Evolutionary conservation across 2,797 vertebrate species (phyloP), one percentile per base, ranked within the genome.

Genomic region (Lophotriccus pileatus): DNA sequence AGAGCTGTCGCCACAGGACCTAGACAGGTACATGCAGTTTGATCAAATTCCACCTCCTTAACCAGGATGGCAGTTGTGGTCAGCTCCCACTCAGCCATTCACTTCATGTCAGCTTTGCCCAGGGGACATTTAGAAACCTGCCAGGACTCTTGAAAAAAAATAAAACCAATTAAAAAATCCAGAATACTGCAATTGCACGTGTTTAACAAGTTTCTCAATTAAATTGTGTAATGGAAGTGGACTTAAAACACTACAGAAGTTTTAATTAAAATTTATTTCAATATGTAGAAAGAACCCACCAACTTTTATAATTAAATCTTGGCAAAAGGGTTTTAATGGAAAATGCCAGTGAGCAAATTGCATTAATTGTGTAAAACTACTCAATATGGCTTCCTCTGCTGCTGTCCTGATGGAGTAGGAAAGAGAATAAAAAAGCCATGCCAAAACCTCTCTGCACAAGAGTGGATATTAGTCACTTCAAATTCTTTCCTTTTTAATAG

Each of bases 291-390:
- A 32, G 56, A 93, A 90, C 86, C 43, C 37, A 83, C 6, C 4
- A 46, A 52, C 64, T 77, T 93, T 89, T 86, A 67, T 92, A 94
- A 96, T 97, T 96, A 96, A 90, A 83, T 66, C 49, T 90, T 66
- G 49, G 73, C 52, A 89, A 93, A 93, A 94, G 56, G 34, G 64
- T 79, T 88, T 78, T 87, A 84, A 67, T 90, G 82, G 60, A 93
- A 96, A 92, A 93, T 59, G 67, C n/a, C 34, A 73, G 63, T 7
- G 30, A 0, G 2, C 83, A 62, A 95, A 59, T 87, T 88, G 44
- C 75, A 86, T 93, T 94, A 94, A 81, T 72, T 56, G 59, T 92
- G n/a, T 69, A 86, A 90, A n/a, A 2, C 25, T 68, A n/a, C n/a
- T 93, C 70, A 87, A 12, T 32, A 41, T 32, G 28, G 34, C 53